Base-by-base conservation (phyloP, 2,888 invertebrate species). In the Blastobasis adustella region DNA sequence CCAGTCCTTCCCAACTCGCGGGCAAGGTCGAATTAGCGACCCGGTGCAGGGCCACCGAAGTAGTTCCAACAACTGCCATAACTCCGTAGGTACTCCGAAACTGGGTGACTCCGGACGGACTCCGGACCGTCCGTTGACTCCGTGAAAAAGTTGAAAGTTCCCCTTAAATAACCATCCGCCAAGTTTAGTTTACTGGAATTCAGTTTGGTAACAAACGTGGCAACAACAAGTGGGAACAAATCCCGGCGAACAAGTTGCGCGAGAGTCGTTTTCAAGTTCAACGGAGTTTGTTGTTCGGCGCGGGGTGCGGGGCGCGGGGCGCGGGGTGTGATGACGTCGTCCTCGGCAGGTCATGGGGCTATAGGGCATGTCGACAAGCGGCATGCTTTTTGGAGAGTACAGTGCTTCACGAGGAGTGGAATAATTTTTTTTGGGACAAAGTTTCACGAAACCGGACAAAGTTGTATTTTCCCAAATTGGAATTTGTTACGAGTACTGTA, bases 131-230 rank as follows among this genome's bases (percentile, higher is more conserved):
- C 83, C 88, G 81, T 88, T 87, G 88, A 88, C 88, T 87, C 81
- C 80, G 83, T 82, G 87, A 88, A 87, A 88, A 88, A 88, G 84
- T 88, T 88, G 82, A 88, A 88, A 88, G 84, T 88, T 88, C 82
- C 70, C 82, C 87, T 88, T 87, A 87, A 88, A 88, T 87, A 88
- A 23, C 23, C 23, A 23, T 87, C 87, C 81, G 74, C 84, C 84
- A 86, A 88, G 79, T 87, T 85, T 82, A 86, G 86, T 86, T 85
- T 79, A 86, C 87, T 87, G 86, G 86, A 88, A 87, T 87, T 88
- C 86, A 86, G 88, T 88, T 87, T 71, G 77, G 76, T 77, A 86
- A 87, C 86, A 86, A 85, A 82, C 82, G 75, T 73, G 76, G 78
- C 78, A 84, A 85, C 85, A 87, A 87, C 86, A 87, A 86, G 79